These are phyloP conservation scores for Petrolisthes manimaculis DNA, from an alignment of 2,888 invertebrate genomes.

Conservation along the genomic window DNA sequence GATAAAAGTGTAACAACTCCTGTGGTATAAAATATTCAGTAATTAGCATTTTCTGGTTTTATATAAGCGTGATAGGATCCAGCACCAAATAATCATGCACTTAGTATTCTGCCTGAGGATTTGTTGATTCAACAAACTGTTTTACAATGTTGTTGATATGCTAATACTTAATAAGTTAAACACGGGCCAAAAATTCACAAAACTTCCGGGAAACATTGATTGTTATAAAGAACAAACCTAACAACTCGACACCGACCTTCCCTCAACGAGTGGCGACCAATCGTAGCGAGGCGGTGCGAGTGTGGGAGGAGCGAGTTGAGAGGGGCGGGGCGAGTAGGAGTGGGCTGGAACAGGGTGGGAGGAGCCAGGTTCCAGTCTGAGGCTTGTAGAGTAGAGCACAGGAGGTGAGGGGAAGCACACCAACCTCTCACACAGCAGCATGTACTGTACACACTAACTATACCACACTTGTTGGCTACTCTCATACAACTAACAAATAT, in stretches of 20 bases:
- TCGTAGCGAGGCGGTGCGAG: background rate
- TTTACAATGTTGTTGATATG: constrained; percentile 15
- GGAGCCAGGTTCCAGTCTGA: constrained; percentile 1
- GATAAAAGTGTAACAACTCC: too few species aligned
- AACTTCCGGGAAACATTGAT: constrained; percentile 7
- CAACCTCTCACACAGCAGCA: background rate
- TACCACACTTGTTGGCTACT: too few species aligned
- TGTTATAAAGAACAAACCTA: constrained; percentile 10
- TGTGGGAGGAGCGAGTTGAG: background rate
- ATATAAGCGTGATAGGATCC: background rate
- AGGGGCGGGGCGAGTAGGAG: background rate
- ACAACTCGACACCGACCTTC: constrained; percentile 12
- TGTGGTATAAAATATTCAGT: background rate
- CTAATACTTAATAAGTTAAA: constrained; percentile 13
- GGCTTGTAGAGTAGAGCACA: background rate
- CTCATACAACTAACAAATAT: too few species aligned
- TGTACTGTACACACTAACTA: too few species aligned
- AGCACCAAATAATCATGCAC: background rate
- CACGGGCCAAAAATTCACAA: background rate
- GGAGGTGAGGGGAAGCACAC: background rate
- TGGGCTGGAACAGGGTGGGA: background rate
- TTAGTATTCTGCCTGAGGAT: background rate
- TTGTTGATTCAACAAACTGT: constrained; percentile 1
- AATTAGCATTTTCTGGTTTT: background rate
- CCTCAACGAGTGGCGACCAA: background rate